Conservation (phyloP, 2,113 vertebrate species). For the Neomonachus schauinslandi region DNA sequence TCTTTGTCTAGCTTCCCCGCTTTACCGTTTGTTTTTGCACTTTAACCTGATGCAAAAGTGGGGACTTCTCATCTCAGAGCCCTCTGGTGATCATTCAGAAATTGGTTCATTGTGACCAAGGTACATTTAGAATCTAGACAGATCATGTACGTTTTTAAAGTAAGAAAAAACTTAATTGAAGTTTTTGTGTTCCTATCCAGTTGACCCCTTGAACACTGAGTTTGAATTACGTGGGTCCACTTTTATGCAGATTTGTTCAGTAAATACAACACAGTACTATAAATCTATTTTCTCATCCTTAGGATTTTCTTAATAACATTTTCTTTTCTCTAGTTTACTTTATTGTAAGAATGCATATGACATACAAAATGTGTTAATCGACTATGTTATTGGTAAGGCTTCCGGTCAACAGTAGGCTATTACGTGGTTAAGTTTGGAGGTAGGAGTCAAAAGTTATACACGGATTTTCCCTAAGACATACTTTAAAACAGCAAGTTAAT, state of each 20-base stretch:
- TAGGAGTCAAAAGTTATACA: background rate
- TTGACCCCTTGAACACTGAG: background rate
- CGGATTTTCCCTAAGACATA: background rate
- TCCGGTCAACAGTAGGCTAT: background rate
- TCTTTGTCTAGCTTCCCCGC: background rate
- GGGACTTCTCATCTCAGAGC: background rate
- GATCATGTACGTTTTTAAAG: background rate
- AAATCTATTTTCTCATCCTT: background rate
- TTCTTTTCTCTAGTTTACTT: background rate
- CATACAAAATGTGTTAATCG: background rate
- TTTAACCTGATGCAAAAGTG: background rate
- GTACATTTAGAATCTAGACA: background rate
- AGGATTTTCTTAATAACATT: background rate
- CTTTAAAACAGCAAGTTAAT: background rate
- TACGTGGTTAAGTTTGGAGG: background rate
- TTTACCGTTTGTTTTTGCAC: background rate
- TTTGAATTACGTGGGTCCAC: background rate
- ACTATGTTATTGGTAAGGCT: background rate
- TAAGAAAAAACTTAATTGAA: constrained; percentile 1
- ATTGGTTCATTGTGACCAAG: background rate
- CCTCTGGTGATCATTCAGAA: background rate
- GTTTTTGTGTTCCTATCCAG: background rate
- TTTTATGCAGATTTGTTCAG: background rate
- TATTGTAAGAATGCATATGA: background rate
- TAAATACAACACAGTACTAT: background rate